These are phyloP conservation scores for Notocelia uddmanniana DNA, from an alignment of 2,888 invertebrate genomes.

Conservation along the genomic window DNA sequence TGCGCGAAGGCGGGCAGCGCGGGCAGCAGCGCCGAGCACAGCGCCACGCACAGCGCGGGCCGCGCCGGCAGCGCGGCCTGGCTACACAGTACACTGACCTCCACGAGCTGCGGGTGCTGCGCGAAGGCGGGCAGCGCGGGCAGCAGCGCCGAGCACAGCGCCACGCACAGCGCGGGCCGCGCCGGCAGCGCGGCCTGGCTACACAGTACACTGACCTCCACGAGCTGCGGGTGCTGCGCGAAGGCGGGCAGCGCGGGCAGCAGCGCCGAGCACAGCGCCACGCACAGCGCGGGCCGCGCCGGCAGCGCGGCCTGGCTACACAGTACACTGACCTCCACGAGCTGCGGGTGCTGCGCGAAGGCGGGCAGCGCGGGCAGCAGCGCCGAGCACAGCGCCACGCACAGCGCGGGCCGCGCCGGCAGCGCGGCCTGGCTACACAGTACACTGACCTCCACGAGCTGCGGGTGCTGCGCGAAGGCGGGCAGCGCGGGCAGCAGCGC, in stretches of 20 bases:
- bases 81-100: not conserved
- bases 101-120: constrained; percentile 1
- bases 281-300: constrained; percentile 14
- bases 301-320: constrained; percentile 35
- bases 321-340: constrained; percentile 62
- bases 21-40: constrained; percentile 66
- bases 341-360: constrained; percentile 59
- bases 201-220: not conserved
- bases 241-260: constrained; percentile 2
- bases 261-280: constrained; percentile 5
- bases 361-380: constrained; percentile 59
- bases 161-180: constrained; percentile 7
- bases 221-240: constrained; percentile 4
- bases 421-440: constrained; percentile 3
- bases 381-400: constrained; percentile 57
- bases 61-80: constrained; percentile 29
- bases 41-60: constrained; percentile 58
- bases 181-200: constrained; percentile 32
- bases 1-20: constrained; percentile 65
- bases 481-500: constrained; percentile 66
- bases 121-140: constrained; percentile 5
- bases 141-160: constrained; percentile 10
- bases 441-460: constrained; percentile 63
- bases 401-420: constrained; percentile 52
- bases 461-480: constrained; percentile 59